A percentile compares a stretch with the other conserved stretches of the same genome.
Conservation (phyloP, 2,797 vertebrate species). For the Manis javanica region DNA sequence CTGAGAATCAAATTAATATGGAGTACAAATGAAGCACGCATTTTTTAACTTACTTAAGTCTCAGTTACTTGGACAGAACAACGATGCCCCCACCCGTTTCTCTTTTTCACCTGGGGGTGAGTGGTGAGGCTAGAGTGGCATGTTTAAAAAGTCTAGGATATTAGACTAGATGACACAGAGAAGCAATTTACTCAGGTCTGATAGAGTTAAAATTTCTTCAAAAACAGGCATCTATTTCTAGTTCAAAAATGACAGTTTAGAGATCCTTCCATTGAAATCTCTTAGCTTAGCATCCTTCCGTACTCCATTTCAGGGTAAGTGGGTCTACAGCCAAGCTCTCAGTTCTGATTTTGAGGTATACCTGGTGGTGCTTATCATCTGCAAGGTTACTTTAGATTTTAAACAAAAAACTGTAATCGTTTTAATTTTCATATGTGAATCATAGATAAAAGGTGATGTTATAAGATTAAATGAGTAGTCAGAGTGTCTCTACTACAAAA, state of each 20-base stretch:
- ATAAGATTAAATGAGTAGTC: conserved; percentile 60
- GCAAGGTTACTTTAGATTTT: conserved; percentile 51
- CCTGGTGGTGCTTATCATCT: conserved; percentile 39
- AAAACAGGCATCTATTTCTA: conserved; percentile 11
- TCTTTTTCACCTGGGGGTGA: background rate
- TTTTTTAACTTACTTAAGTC: background rate
- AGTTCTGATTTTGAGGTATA: background rate
- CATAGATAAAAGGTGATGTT: conserved; percentile 28
- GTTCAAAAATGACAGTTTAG: conserved; percentile 62
- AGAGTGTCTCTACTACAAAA: conserved; percentile 27
- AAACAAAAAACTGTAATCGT: background rate
- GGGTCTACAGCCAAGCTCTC: background rate
- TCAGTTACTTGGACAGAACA: background rate
- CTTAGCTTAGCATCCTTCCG: background rate
- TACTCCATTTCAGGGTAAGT: conserved; percentile 59
- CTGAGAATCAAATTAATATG: conserved; percentile 37
- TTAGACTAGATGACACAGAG: background rate
- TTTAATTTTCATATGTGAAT: conserved; percentile 64
- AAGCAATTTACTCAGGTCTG: conserved; percentile 58
- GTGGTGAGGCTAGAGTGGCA: background rate
- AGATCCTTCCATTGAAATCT: conserved; percentile 60
- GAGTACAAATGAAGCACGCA: background rate
- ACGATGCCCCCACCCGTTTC: background rate
- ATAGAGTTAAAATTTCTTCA: conserved; percentile 66
- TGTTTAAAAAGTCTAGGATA: conserved; percentile 27